These are phyloP conservation scores for Gobius niger DNA, from an alignment of 2,113 vertebrate species.

Conservation along the genomic window DNA sequence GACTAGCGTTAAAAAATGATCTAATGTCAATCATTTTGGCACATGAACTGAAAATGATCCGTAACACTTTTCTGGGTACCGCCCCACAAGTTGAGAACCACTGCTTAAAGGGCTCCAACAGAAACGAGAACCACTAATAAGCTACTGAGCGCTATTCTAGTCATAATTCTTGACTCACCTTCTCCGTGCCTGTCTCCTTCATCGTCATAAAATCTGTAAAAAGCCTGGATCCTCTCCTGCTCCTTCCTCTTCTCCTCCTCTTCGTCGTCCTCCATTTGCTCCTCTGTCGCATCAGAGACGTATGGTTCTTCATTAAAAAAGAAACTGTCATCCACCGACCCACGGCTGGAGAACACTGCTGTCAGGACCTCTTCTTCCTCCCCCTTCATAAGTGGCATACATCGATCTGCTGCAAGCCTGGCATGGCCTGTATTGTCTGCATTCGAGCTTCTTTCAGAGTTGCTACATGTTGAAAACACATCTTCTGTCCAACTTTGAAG, in stretches of 20 bases:
- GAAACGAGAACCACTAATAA: too few species aligned
- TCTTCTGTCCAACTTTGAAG: background rate
- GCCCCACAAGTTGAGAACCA: too few species aligned
- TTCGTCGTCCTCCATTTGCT: slow-evolving; percentile 38
- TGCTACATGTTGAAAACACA: slow-evolving; percentile 6
- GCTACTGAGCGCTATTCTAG: too few species aligned
- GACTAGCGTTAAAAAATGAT: too few species aligned
- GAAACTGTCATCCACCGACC: slow-evolving; percentile 58
- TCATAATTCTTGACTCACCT: slow-evolving; percentile 48
- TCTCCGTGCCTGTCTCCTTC: slow-evolving; percentile 29
- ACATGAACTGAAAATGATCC: too few species aligned
- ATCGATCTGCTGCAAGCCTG: slow-evolving; percentile 13
- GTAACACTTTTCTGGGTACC: too few species aligned
- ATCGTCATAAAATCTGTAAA: slow-evolving; percentile 66
- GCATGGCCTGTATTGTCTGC: slow-evolving; percentile 9
- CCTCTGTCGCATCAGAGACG: slow-evolving; percentile 17
- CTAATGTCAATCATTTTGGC: too few species aligned
- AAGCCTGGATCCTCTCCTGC: slow-evolving; percentile 71
- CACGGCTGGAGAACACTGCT: slow-evolving; percentile 26
- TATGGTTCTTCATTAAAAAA: slow-evolving; percentile 39
- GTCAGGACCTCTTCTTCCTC: background rate
- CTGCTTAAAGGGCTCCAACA: too few species aligned
- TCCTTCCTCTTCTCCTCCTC: slow-evolving; percentile 71
- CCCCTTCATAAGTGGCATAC: background rate
- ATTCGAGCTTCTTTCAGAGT: background rate